phyloP scores from a whole-genome alignment of 2,888 invertebrate genomes.

The Gastracanthus pulcherrimus region DNA sequence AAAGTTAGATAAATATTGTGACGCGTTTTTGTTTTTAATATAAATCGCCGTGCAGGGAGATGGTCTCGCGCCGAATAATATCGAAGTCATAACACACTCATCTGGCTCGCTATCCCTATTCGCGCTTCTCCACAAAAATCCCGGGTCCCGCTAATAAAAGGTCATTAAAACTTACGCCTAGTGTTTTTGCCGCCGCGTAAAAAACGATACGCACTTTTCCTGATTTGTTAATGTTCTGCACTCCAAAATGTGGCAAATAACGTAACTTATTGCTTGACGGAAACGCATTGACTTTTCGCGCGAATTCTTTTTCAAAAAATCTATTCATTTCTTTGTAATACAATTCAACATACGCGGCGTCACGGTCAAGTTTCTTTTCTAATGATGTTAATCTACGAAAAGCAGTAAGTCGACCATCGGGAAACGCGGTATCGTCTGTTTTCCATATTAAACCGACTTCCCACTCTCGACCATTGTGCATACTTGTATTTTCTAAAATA shows the following conservation, averaged over 20 bases:
- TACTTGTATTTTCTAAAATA: no score
- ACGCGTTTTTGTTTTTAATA: slow-evolving; percentile 30
- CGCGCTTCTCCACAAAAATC: no score
- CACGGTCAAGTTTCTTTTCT: neutral
- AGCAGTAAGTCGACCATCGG: neutral
- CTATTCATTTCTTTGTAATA: slow-evolving; percentile 20
- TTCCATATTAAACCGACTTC: no score
- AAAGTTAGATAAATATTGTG: neutral
- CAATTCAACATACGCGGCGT: neutral
- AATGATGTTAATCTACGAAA: neutral
- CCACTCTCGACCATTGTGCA: no score
- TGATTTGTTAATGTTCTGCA: neutral
- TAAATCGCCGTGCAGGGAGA: slow-evolving; percentile 5
- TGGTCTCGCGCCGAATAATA: slow-evolving; percentile 25
- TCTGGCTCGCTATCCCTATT: no score
- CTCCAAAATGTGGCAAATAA: slow-evolving; percentile 7
- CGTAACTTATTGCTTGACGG: neutral
- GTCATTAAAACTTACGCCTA: neutral
- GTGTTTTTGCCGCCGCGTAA: neutral
- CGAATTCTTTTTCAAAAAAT: slow-evolving; percentile 2
- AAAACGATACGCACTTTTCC: slow-evolving; percentile 8
- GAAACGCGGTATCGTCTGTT: neutral
- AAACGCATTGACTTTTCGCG: neutral
- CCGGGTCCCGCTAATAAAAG: no score
- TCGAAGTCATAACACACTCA: no score